Base-by-base conservation (phyloP, 1,140 invertebrate species). In the Rhysida immarginata region DNA sequence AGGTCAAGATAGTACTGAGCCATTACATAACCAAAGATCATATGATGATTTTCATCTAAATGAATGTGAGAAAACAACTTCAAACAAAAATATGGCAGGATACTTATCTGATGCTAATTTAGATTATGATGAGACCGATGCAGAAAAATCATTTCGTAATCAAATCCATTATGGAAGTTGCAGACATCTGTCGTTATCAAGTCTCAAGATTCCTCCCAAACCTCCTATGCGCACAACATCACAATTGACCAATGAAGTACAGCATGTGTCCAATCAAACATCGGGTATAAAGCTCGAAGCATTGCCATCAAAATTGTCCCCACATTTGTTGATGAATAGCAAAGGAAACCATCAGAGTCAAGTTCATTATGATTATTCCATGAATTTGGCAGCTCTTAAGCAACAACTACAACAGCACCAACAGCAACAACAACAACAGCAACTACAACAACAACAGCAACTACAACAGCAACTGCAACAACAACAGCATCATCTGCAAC, bases 91-190 rank as follows among this genome's bases (percentile, higher is more conserved):
- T 24, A 0, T 82, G 82, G 0, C 67, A 66, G 87, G 86, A 8
- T 90, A 91, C 68, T 71, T 91, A 50, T 89, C 85, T 14, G 86
- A 91, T 71, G 87, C 86, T 0, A 85, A 89, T 68, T 71, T 89
- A 50, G 86, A 91, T 63, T 85, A 82, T 62, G 63, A 5, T 3
- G 41, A 23, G 25, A 5, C 42, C n/a, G 27, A 29, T 11, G 5
- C 8, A 2, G 27, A 54, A 11, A 8, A 46, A 20, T 18, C 44
- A 18, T 23, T 46, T 8, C 16, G 18, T 13, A 46, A 20, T 5
- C 44, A 23, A 8, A 8, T 23, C 5, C 21, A 13, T 8, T 46
- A 45, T 25, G 53, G 53, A 26, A 27, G 83, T 0, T 85, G 86
- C 69, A 79, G 81, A 60, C 67, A 88, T 55, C 84, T 84, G 25